Evolutionary conservation across 2,888 invertebrate genomes (phyloP), one percentile per base, ranked within the genome.

Genomic region (Lithophane leautieri): DNA sequence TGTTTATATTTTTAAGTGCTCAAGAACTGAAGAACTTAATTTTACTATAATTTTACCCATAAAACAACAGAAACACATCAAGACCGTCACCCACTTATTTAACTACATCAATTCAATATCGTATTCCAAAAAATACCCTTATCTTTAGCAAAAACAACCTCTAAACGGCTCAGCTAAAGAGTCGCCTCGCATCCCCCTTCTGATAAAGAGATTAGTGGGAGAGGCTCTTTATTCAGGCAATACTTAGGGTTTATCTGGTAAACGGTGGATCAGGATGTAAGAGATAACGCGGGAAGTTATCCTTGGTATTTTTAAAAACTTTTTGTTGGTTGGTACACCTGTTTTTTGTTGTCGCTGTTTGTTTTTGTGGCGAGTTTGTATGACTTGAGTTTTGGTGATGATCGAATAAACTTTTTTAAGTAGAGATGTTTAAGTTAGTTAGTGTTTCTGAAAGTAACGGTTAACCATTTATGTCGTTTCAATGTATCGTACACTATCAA

Each of bases 181-280:
- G 78, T 79, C 76, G 40, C 47, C 68, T 76, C 75, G 71, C 79
- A 73, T 68, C 81, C 78, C 72, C 74, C 79, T 69, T 73, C 78
- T 80, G 86, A 86, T 86, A 88, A 86, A 79, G 76, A 82, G 86
- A 86, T 86, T 88, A 86, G 84, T 78, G 84, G 60, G 70, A 78
- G 77, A 75, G 84, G 71, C 78, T 79, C 76, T 86, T 87, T 84
- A 88, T 88, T 84, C 88, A 86, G 74, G 77, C 86, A 79, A 86
- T 86, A 74, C 84, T 82, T 82, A 77, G 75, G 56, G 86, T 80
- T 88, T 88, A 86, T 88, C 88, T 84, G 67, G 70, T 86, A 88
- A 86, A 86, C 76, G 84, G 84, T 78, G 88, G 82, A 86, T 88
- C 86, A 79, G 58, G 47, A 67, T 73, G 75, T 73, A 70, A 56